phyloP scores from a whole-genome alignment of 2,888 invertebrate genomes.

The Scrobipalpa atriplicella region DNA sequence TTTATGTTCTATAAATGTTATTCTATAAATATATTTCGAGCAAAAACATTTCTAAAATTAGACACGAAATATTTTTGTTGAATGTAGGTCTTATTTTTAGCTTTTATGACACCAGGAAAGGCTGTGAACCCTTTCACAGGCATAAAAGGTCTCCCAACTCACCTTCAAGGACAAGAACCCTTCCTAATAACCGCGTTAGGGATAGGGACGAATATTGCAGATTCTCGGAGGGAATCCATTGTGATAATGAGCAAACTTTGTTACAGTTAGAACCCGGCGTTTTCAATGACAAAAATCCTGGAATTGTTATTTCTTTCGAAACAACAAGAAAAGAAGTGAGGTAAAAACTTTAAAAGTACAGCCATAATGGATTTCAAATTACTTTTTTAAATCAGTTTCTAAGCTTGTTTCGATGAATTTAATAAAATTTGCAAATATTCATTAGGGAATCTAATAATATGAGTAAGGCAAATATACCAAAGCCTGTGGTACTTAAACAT shows the following conservation, averaged over 20 bases:
- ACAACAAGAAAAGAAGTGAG: background rate
- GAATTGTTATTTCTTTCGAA: background rate
- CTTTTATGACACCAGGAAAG: background rate
- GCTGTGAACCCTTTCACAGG: background rate
- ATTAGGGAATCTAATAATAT: too few species aligned
- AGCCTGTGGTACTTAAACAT: too few species aligned
- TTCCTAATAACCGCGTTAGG: background rate
- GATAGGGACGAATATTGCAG: background rate
- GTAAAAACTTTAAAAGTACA: too few species aligned
- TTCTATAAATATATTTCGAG: background rate
- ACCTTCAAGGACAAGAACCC: background rate
- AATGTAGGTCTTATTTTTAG: background rate
- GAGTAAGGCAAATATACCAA: too few species aligned
- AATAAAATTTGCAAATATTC: too few species aligned
- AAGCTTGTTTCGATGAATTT: too few species aligned
- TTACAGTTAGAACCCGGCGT: background rate
- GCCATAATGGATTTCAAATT: too few species aligned
- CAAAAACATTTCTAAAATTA: conserved; percentile 6
- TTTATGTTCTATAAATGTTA: background rate
- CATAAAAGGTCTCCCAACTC: background rate
- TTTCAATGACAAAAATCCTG: background rate
- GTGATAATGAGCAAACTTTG: conserved; percentile 9
- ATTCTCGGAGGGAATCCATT: background rate
- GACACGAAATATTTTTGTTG: background rate
- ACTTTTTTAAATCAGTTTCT: too few species aligned